A percentile compares a stretch with the other conserved stretches of the same genome.
Conservation (phyloP, 2,888 invertebrate genomes). For the Tenthredo notha region DNA sequence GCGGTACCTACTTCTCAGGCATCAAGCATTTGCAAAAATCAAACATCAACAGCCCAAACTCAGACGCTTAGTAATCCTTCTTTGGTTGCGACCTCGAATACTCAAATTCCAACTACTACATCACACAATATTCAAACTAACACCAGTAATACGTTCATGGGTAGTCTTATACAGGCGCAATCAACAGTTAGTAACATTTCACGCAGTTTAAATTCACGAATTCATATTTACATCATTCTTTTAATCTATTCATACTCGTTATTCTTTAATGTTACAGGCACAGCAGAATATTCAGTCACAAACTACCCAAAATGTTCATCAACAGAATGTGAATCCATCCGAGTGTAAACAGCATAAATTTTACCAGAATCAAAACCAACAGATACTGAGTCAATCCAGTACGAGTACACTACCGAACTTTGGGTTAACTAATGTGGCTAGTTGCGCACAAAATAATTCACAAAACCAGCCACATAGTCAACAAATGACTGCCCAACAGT, state of each 20-base stretch:
- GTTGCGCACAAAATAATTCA: constrained; percentile 55
- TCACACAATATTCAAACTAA: constrained; percentile 65
- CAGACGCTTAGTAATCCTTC: constrained; percentile 64
- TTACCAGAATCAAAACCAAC: constrained; percentile 69
- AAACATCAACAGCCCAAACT: constrained; percentile 75
- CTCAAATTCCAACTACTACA: constrained; percentile 66
- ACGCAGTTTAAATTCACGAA: background rate
- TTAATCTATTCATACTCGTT: background rate
- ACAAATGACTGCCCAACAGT: constrained; percentile 65
- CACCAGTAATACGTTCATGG: constrained; percentile 64
- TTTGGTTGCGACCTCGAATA: constrained; percentile 33
- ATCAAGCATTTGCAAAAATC: constrained; percentile 72
- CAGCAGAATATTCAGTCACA: constrained; percentile 46
- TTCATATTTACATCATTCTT: background rate
- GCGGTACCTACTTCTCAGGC: constrained; percentile 67
- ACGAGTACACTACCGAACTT: constrained; percentile 69
- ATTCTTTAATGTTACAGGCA: constrained; percentile 29
- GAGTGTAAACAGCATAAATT: constrained; percentile 61
- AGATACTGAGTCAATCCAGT: constrained; percentile 74
- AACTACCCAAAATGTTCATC: constrained; percentile 27
- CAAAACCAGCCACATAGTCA: constrained; percentile 33
- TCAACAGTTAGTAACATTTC: constrained; percentile 63
- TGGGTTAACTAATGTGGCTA: constrained; percentile 57
- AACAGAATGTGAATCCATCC: constrained; percentile 5
- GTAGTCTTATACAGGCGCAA: constrained; percentile 60